Conservation (phyloP, 2,888 invertebrate species). For the Halocaridina rubra region DNA sequence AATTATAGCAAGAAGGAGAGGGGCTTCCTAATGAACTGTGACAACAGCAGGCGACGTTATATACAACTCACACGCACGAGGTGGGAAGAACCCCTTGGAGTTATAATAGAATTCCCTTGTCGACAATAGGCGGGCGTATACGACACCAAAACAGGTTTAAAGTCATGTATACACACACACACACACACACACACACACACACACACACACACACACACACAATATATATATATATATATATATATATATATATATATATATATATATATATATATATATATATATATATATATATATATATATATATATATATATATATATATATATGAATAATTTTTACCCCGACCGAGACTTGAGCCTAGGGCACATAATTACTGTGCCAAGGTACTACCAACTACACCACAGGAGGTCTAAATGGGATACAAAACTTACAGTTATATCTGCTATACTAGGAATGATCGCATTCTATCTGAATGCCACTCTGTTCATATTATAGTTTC, state of each 20-base stretch:
- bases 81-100: background rate
- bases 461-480: no score
- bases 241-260: background rate
- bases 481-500: no score
- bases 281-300: background rate
- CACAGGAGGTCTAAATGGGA: no score
- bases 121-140: background rate
- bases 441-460: no score
- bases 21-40: no score
- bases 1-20: no score
- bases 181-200: conserved; percentile 13
- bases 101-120: background rate
- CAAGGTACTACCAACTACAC: no score
- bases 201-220: conserved; percentile 27
- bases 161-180: conserved; percentile 1
- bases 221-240: background rate
- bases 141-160: background rate
- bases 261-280: background rate
- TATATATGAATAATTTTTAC: background rate
- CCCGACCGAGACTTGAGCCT: background rate
- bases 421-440: no score
- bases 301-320: background rate
- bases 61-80: no score
- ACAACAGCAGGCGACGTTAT: no score
- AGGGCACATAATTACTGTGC: no score